These are phyloP conservation scores for Oreocharis arfaki DNA, from an alignment of 2,113 vertebrate genomes.

Conservation along the genomic window DNA sequence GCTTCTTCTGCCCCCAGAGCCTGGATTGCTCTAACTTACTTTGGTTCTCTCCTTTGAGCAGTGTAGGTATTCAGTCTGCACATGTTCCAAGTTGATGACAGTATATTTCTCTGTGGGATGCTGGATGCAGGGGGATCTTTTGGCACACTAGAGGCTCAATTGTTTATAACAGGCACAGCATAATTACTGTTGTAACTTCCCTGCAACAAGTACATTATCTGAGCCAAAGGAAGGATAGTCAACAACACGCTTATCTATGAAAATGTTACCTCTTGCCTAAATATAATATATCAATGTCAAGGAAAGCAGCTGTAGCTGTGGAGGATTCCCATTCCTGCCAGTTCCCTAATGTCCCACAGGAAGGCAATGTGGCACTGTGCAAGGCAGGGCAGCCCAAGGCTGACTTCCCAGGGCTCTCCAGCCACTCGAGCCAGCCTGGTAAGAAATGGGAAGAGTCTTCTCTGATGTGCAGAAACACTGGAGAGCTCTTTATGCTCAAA, in stretches of 20 bases:
- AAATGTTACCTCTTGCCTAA: background rate
- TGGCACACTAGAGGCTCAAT: background rate
- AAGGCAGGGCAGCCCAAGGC: background rate
- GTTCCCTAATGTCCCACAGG: background rate
- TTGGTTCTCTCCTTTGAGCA: background rate
- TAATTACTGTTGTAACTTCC: background rate
- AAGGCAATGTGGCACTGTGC: conserved; percentile 41
- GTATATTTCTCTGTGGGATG: background rate
- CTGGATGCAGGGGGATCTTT: background rate
- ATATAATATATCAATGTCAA: rapidly evolving
- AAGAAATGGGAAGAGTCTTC: background rate
- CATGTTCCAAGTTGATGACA: rapidly evolving
- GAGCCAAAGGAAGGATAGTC: background rate
- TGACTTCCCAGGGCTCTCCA: rapidly evolving
- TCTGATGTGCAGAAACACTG: rapidly evolving
- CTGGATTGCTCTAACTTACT: background rate
- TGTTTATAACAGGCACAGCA: background rate
- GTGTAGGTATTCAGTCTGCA: background rate
- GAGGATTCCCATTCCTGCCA: rapidly evolving
- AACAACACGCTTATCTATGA: background rate
- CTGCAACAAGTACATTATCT: background rate
- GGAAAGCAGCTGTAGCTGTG: background rate
- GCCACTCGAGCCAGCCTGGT: rapidly evolving
- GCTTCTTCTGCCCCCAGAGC: background rate
- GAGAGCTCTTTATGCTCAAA: background rate